phyloP scores from a whole-genome alignment of 2,113 vertebrate species.

The Stegastes partitus region DNA sequence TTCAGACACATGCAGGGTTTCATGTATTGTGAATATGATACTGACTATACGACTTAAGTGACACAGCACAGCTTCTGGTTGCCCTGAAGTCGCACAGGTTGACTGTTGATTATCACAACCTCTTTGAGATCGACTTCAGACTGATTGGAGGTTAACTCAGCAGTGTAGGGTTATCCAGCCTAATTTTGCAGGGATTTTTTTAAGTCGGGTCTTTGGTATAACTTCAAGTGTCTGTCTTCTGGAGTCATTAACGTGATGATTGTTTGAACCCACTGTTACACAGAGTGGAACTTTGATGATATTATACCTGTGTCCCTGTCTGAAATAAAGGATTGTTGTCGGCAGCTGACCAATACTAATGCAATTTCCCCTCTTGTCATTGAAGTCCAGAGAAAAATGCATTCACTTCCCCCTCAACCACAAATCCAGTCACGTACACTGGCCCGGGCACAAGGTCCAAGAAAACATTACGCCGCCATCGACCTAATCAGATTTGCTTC shows the following conservation, averaged over 20 bases:
- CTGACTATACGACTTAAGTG: constrained; percentile 31
- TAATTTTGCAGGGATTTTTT: too few species aligned
- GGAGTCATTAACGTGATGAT: background rate
- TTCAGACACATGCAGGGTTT: constrained; percentile 40
- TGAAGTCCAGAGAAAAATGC: constrained; percentile 71
- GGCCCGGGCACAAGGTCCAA: constrained; percentile 44
- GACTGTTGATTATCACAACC: background rate
- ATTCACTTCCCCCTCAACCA: constrained; percentile 41
- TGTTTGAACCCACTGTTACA: constrained; percentile 2
- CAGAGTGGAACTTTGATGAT: constrained; percentile 23
- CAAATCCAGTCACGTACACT: constrained; percentile 57
- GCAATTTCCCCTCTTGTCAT: constrained; percentile 63
- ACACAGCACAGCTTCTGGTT: constrained; percentile 39
- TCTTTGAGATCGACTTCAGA: background rate
- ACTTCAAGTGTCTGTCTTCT: background rate
- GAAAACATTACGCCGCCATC: constrained; percentile 50
- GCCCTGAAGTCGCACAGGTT: background rate
- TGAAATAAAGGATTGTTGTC: constrained; percentile 51
- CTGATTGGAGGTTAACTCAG: background rate
- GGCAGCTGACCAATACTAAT: constrained; percentile 77
- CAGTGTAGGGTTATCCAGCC: background rate
- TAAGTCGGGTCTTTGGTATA: background rate
- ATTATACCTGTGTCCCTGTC: constrained; percentile 37
- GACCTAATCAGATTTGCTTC: constrained; percentile 73
- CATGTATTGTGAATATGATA: constrained; percentile 49